These are phyloP conservation scores for Apodemus speciosus DNA, from an alignment of 2,113 vertebrate species.

Conservation along the genomic window DNA sequence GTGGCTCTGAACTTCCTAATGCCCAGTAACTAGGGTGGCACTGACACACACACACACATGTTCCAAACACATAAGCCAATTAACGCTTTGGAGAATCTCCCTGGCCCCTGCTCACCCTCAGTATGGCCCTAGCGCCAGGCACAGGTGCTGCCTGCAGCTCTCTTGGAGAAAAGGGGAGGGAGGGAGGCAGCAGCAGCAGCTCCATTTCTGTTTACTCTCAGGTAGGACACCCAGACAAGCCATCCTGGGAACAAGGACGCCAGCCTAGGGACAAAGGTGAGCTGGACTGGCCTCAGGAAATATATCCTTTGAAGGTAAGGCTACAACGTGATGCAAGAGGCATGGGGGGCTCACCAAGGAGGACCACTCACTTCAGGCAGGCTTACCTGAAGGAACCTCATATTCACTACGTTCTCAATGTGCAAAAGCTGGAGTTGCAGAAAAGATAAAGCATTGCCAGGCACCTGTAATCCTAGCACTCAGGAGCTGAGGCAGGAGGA, in stretches of 20 bases:
- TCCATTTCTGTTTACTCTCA: fast-evolving
- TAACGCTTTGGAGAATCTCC: neutral
- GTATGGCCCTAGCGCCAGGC: fast-evolving
- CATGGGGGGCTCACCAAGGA: neutral
- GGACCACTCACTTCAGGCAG: neutral
- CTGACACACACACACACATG: neutral
- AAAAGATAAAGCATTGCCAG: neutral
- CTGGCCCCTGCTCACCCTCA: neutral
- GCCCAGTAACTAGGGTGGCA: neutral
- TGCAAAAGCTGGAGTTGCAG: neutral
- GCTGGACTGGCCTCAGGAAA: neutral
- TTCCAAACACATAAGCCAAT: neutral
- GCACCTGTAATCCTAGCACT: neutral
- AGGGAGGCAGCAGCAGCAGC: neutral
- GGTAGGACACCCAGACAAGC: neutral
- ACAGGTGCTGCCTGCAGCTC: neutral
- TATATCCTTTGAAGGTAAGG: neutral
- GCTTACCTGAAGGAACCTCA: neutral
- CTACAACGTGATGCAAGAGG: neutral
- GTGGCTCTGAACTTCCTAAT: neutral
- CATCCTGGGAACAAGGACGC: too few relatives aligned
- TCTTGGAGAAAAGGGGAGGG: neutral
- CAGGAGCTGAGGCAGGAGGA: neutral
- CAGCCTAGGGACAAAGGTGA: neutral
- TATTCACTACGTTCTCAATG: neutral